Percentiles rank a stretch among this genome's conserved stretches.
These are phyloP conservation scores for Folsomia manolachei DNA, from an alignment of 2,888 invertebrate genomes.

Conservation along the genomic window DNA sequence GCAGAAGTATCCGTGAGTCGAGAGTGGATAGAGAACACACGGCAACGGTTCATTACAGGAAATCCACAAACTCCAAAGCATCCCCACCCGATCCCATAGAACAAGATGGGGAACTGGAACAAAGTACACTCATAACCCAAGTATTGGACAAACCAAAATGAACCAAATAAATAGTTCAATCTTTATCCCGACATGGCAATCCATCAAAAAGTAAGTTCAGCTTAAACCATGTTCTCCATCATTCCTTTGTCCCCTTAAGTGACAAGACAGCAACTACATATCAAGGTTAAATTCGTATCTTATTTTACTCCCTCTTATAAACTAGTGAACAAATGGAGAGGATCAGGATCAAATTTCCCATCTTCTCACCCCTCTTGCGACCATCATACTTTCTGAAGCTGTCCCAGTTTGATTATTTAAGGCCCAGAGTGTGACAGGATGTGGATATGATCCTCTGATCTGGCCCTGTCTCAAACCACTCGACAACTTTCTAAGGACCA, in stretches of 20 bases:
- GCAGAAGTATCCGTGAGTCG: conserved; percentile 34
- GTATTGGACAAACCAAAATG: conserved; percentile 46
- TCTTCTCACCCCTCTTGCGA: not conserved
- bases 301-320: not conserved
- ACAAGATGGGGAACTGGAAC: conserved; percentile 44
- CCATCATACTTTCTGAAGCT: no score
- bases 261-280: no score
- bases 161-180: conserved; percentile 43
- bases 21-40: conserved; percentile 38
- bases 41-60: conserved; percentile 45
- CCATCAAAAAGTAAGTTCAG: not conserved
- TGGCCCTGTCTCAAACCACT: no score
- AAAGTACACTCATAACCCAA: conserved; percentile 50
- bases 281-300: no score
- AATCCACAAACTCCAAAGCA: conserved; percentile 27
- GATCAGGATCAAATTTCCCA: not conserved
- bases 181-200: conserved; percentile 24
- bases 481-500: no score
- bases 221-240: not conserved
- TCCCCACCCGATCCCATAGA: no score
- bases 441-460: not conserved
- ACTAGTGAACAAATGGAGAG: not conserved
- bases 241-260: not conserved
- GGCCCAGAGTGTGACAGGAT: not conserved
- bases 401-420: no score